These are phyloP conservation scores for Dynastes tityus DNA, from an alignment of 2,888 invertebrate genomes.

Conservation along the genomic window DNA sequence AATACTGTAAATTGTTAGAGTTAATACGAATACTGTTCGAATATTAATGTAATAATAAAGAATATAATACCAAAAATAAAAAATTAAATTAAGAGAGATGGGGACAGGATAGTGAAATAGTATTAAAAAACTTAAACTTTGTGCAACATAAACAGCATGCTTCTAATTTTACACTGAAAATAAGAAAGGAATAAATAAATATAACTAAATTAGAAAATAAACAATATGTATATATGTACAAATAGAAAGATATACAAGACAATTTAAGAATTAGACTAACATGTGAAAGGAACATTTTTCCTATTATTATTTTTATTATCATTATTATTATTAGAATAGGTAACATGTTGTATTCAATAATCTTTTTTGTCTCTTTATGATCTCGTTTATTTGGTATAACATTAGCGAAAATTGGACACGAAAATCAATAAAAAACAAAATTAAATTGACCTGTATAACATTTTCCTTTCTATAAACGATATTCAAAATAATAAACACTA, in stretches of 20 bases:
- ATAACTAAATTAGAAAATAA: constrained; percentile 33
- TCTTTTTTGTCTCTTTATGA: not conserved
- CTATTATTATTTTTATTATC: no score
- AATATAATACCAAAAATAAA: constrained; percentile 49
- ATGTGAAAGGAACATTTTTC: no score
- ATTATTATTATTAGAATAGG: constrained; percentile 19
- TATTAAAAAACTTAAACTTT: not conserved
- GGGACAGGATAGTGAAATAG: not conserved
- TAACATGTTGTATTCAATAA: constrained; percentile 21
- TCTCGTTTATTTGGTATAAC: constrained; percentile 6
- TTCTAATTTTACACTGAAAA: constrained; percentile 6
- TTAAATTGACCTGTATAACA: constrained; percentile 37
- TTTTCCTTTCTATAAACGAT: not conserved
- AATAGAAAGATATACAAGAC: constrained; percentile 27
- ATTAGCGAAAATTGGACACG: not conserved
- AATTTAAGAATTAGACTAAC: constrained; percentile 20
- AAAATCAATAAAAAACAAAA: constrained; percentile 13
- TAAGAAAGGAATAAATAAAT: constrained; percentile 42
- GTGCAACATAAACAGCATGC: constrained; percentile 41
- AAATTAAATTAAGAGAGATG: constrained; percentile 15
- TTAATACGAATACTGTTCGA: constrained; percentile 52
- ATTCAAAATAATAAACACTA: constrained; percentile 6
- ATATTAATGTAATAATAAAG: constrained; percentile 30
- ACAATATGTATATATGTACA: constrained; percentile 46
- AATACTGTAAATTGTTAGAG: constrained; percentile 58